Percentiles rank a stretch among this genome's conserved stretches.
phyloP scores from a whole-genome alignment of 1,140 invertebrate genomes.

The Capitella teleta region DNA sequence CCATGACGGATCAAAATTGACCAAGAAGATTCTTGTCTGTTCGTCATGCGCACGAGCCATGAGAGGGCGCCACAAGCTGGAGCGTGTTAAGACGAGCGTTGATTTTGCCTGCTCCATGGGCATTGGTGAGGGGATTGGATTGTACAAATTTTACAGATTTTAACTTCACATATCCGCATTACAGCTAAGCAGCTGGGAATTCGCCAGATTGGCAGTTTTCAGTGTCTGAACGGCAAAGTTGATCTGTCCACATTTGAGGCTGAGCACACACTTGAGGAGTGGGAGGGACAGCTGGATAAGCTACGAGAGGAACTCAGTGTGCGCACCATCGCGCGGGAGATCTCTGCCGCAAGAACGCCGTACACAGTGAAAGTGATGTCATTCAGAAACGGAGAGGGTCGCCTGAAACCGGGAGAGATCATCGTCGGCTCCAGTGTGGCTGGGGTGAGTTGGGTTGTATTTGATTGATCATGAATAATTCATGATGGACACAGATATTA shows the following conservation, averaged over 20 bases:
- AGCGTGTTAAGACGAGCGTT: conserved; percentile 21
- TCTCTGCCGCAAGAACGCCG: conserved; percentile 27
- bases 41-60: conserved; percentile 38
- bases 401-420: conserved; percentile 28
- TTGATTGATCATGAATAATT: neutral
- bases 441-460: conserved; percentile 25
- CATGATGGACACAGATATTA: conserved; percentile 22
- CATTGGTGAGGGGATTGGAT: conserved; percentile 22
- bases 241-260: conserved; percentile 38
- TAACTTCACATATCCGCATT: conserved; percentile 2
- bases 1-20: too few species aligned
- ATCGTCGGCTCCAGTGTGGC: conserved; percentile 37
- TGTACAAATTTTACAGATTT: neutral
- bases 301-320: conserved; percentile 32
- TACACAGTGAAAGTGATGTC: conserved; percentile 34
- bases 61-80: conserved; percentile 32
- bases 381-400: conserved; percentile 41
- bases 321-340: conserved; percentile 30
- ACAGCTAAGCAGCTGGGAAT: conserved; percentile 30
- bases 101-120: conserved; percentile 40
- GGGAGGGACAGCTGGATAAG: conserved; percentile 25
- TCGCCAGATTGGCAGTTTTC: conserved; percentile 34
- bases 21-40: conserved; percentile 27
- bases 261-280: conserved; percentile 28
- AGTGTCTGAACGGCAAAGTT: conserved; percentile 37